phyloP scores from a whole-genome alignment of 2,888 invertebrate genomes.

The Tiphia femorata region DNA sequence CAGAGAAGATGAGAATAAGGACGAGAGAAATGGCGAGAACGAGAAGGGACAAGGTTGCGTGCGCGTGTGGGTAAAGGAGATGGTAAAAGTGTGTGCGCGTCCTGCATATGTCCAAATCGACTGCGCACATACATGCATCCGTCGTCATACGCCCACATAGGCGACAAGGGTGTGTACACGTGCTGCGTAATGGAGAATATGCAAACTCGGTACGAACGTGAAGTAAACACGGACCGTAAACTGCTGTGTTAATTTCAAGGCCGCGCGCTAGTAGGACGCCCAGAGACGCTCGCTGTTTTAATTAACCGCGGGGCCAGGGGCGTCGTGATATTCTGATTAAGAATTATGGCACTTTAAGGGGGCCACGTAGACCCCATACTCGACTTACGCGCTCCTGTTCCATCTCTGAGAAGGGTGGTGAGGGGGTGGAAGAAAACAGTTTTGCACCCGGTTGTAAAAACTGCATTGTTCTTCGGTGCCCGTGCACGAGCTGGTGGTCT shows the following conservation, averaged over 20 bases:
- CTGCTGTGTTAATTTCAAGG: slow-evolving; percentile 48
- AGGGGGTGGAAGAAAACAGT: too few species aligned
- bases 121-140: too few species aligned
- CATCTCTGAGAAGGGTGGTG: too few species aligned
- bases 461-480: too few species aligned
- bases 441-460: too few species aligned
- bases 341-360: slow-evolving; percentile 23
- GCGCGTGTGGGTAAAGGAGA: slow-evolving; percentile 15
- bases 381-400: too few species aligned
- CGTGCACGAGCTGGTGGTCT: too few species aligned
- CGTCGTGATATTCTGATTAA: slow-evolving; percentile 30
- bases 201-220: slow-evolving; percentile 39
- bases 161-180: slow-evolving; percentile 14
- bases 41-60: too few species aligned
- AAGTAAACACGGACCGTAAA: slow-evolving; percentile 41
- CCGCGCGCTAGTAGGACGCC: slow-evolving; percentile 32
- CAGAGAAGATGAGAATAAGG: too few species aligned
- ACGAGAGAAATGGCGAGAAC: too few species aligned
- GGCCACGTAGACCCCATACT: background rate
- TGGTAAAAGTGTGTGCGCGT: slow-evolving; percentile 1
- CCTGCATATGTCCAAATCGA: too few species aligned
- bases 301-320: slow-evolving; percentile 24
- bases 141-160: slow-evolving; percentile 3
- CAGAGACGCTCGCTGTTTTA: slow-evolving; percentile 28
- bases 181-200: slow-evolving; percentile 36